phyloP scores from a whole-genome alignment of 2,797 vertebrate species.

The Takifugu rubripes region DNA sequence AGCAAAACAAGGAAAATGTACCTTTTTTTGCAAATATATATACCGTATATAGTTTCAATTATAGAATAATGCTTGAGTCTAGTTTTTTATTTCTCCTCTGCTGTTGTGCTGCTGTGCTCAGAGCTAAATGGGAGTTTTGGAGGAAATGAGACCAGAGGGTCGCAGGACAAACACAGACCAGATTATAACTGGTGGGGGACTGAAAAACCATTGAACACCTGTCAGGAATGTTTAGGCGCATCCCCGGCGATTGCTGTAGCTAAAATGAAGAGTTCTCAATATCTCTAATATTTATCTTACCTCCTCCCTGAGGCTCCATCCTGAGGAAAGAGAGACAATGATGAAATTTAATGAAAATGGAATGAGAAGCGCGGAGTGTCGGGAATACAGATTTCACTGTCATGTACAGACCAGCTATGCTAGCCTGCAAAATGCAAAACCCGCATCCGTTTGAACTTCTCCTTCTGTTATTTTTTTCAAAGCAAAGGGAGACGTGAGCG shows the following conservation, averaged over 20 bases:
- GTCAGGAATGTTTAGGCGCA: conserved; percentile 31
- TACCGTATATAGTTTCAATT: neutral
- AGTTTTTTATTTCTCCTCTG: no score
- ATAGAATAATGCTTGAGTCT: neutral
- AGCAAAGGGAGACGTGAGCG: conserved; percentile 19
- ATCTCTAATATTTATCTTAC: conserved; percentile 21
- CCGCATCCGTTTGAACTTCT: neutral
- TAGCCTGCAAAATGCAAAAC: conserved; percentile 12
- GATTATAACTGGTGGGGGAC: conserved; percentile 17
- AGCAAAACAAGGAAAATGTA: neutral
- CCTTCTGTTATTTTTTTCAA: conserved; percentile 3
- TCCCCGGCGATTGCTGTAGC: conserved; percentile 35
- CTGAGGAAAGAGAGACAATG: conserved; percentile 39
- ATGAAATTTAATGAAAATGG: conserved; percentile 58
- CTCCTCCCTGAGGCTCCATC: conserved; percentile 35
- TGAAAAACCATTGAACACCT: conserved; percentile 36
- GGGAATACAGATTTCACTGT: conserved; percentile 39
- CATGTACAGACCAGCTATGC: neutral
- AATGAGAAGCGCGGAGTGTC: conserved; percentile 13
- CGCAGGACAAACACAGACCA: conserved; percentile 32
- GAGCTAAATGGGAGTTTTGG: neutral
- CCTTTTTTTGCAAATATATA: neutral
- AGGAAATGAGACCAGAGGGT: conserved; percentile 10
- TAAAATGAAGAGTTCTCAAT: conserved; percentile 26
- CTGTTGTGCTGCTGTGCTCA: neutral